These are phyloP conservation scores for Pseudomyrmex dendroicus DNA, from an alignment of 1,140 invertebrate species.

Conservation along the genomic window DNA sequence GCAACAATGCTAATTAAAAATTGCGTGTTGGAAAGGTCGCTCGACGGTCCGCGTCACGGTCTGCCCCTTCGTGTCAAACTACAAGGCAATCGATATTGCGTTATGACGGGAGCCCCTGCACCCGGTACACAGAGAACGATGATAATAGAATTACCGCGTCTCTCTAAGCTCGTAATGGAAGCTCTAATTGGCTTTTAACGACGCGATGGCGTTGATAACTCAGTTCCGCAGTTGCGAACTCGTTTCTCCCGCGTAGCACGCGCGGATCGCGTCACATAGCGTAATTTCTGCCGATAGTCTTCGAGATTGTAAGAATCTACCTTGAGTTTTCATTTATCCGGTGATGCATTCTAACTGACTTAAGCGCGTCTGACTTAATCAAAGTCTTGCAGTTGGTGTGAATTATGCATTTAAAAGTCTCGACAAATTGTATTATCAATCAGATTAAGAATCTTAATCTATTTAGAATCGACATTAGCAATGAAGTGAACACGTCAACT, in stretches of 20 bases:
- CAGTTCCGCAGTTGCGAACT: slow-evolving; percentile 80
- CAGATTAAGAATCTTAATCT: neutral
- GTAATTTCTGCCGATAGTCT: slow-evolving; percentile 28
- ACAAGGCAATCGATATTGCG: slow-evolving; percentile 78
- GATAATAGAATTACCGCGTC: slow-evolving; percentile 80
- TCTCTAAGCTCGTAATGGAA: slow-evolving; percentile 84
- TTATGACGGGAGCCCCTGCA: slow-evolving; percentile 72
- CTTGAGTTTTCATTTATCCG: slow-evolving; percentile 26
- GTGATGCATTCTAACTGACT: neutral
- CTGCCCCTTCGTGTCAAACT: slow-evolving; percentile 16
- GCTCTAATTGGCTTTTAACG: slow-evolving; percentile 86
- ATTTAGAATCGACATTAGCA: neutral
- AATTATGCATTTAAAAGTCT: neutral
- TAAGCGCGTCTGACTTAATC: neutral
- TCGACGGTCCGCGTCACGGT: neutral
- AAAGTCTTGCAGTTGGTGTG: neutral
- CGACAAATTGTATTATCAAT: neutral
- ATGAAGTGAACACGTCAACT: neutral
- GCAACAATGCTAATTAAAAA: slow-evolving; percentile 36
- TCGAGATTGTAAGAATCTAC: slow-evolving; percentile 23
- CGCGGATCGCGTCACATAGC: slow-evolving; percentile 10
- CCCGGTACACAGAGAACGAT: slow-evolving; percentile 76
- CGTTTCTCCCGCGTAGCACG: slow-evolving; percentile 57
- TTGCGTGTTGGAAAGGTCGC: slow-evolving; percentile 21
- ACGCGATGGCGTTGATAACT: slow-evolving; percentile 83